Evolutionary conservation across 2,888 invertebrate species (phyloP).

Genomic region (Tetragonula carbonaria): DNA sequence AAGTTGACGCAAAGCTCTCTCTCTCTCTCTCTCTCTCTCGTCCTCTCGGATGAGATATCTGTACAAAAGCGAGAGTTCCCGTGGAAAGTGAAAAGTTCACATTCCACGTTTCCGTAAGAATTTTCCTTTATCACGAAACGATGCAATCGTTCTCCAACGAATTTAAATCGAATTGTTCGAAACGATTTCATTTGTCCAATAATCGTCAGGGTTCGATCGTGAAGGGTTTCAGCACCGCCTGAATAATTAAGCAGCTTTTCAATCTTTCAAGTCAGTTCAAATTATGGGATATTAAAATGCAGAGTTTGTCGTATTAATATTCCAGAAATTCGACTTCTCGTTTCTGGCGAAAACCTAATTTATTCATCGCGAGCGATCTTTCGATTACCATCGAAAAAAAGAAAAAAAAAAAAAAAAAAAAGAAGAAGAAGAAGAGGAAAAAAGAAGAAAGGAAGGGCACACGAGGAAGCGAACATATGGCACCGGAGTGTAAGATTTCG

Average conservation of each 20-base stretch:
- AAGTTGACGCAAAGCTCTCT: constrained; percentile 6
- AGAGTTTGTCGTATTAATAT: no score
- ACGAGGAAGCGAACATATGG: constrained; percentile 34
- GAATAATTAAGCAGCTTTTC: no score
- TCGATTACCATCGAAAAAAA: no score
- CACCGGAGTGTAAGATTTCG: constrained; percentile 33
- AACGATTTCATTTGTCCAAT: no score
- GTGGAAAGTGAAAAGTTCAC: constrained; percentile 31
- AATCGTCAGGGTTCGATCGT: no score
- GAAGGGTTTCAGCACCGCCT: no score
- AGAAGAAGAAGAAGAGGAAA: not conserved
- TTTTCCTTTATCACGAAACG: not conserved
- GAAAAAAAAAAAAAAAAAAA: no score
- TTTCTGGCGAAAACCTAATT: no score
- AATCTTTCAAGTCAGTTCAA: no score
- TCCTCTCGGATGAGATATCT: constrained; percentile 27
- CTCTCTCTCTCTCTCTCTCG: not conserved
- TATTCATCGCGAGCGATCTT: no score
- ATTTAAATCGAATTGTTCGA: not conserved
- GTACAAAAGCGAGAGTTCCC: constrained; percentile 35
- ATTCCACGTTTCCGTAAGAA: constrained; percentile 1
- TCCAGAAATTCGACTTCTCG: no score
- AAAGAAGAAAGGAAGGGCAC: not conserved
- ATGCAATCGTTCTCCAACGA: not conserved
- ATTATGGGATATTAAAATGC: no score